Evolutionary conservation across 2,113 vertebrate genomes (phyloP), one percentile per base, ranked within the genome.

Genomic region (Galemys pyrenaicus): DNA sequence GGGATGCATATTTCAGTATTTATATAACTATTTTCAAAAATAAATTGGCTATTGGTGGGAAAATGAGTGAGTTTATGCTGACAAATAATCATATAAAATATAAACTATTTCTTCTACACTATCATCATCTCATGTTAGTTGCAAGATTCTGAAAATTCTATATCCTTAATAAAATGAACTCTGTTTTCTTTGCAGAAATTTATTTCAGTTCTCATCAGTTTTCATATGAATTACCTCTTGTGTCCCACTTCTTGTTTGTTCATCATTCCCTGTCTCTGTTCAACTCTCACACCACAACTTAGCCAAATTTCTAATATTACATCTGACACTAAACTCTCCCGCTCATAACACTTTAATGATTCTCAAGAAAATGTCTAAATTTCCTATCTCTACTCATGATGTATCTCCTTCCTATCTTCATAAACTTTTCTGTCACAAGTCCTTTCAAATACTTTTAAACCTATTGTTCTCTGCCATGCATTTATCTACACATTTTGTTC

Each of bases 51-150:
- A 41, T 35, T 16, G 6, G 15, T 58, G 22, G 22, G 35, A 68
- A 30, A 37, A 68, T 41, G 28, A 73, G 58, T 80, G 16, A 20
- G 26, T 37, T 65, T 39, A 64, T 24, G 17, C 28, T 80, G 11
- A 73, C 79, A 79, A n/a, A 93, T 49, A 64, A 44, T 2, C 64
- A 89, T 64, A 84, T 89, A 64, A 92, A 78, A 78, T 54, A 17
- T n/a, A 58, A 56, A 26, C 26, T 67, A 51, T 54, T 81, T 82
- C 17, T 80, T 64, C 58, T 71, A 78, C 20, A 58, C n/a, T 75
- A 54, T 17, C 24, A 58, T 35, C 41, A 44, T 32, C 70, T 70
- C 30, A 20, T 28, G 35, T 92, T 44, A 20, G 71, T 56, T 83
- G 51, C 4, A 91, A 91, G 74, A 60, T 94, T 87, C 49, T 62